phyloP scores from a whole-genome alignment of 2,888 invertebrate species.

The Lasius fuliginosus region DNA sequence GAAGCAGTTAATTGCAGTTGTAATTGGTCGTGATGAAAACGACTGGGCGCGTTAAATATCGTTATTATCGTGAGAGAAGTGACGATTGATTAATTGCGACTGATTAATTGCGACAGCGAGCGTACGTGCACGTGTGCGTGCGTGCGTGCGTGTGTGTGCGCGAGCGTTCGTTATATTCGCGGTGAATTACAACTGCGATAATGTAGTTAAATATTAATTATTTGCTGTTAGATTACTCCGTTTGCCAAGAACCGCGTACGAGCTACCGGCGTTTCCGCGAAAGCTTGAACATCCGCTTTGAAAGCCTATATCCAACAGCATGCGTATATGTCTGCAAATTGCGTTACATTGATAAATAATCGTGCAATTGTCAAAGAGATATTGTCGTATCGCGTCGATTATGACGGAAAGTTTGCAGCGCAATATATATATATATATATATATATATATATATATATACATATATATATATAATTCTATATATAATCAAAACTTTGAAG shows the following conservation, averaged over 20 bases:
- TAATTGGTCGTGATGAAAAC: constrained; percentile 52
- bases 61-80: constrained; percentile 49
- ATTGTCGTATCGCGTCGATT: neutral
- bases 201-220: constrained; percentile 54
- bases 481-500: neutral
- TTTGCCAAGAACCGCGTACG: constrained; percentile 37
- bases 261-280: constrained; percentile 8
- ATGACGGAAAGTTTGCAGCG: neutral
- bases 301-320: constrained; percentile 12
- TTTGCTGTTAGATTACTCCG: constrained; percentile 51
- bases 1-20: constrained; percentile 56
- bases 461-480: neutral
- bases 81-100: constrained; percentile 58
- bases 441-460: too few species aligned
- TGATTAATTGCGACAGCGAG: constrained; percentile 49
- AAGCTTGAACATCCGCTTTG: constrained; percentile 21
- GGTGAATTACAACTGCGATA: constrained; percentile 42
- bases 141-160: neutral
- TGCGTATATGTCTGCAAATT: constrained; percentile 12
- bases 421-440: too few species aligned
- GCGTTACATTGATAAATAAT: constrained; percentile 18
- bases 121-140: neutral
- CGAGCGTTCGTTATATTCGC: constrained; percentile 21
- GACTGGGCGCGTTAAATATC: constrained; percentile 37
- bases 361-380: neutral